Percentiles rank a stretch among this genome's conserved stretches.
Conservation (phyloP, 2,888 invertebrate genomes). For the Ophion ventricosus region DNA sequence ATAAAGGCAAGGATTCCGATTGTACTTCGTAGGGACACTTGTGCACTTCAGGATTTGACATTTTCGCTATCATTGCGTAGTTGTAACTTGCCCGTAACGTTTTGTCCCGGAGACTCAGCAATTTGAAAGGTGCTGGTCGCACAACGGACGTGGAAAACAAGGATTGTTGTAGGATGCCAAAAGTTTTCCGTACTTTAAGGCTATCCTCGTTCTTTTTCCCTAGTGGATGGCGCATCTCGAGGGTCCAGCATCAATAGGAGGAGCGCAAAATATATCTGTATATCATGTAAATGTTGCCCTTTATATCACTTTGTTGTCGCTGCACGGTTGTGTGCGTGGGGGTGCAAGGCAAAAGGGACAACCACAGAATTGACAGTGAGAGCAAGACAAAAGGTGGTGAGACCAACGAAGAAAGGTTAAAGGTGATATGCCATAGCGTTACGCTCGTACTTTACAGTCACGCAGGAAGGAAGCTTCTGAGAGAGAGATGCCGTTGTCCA, state of each 20-base stretch:
- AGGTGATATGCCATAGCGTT: constrained; percentile 43
- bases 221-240: constrained; percentile 8
- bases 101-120: constrained; percentile 37
- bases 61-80: not conserved
- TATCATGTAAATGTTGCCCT: constrained; percentile 26
- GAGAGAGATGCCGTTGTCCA: constrained; percentile 63
- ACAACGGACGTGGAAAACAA: constrained; percentile 51
- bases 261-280: constrained; percentile 10
- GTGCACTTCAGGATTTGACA: not conserved
- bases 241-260: not conserved
- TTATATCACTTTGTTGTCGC: constrained; percentile 49
- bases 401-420: constrained; percentile 53
- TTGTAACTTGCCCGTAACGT: constrained; percentile 3
- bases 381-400: constrained; percentile 46
- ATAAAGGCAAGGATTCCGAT: not conserved
- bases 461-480: constrained; percentile 55
- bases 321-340: constrained; percentile 27
- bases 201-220: constrained; percentile 12
- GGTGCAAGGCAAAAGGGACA: not conserved
- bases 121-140: constrained; percentile 55
- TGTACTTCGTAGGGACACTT: not conserved
- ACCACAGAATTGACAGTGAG: constrained; percentile 10
- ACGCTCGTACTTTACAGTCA: constrained; percentile 27
- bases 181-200: constrained; percentile 20
- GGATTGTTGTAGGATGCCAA: constrained; percentile 10